A percentile compares a stretch with the other conserved stretches of the same genome.
Conservation (phyloP, 2,888 invertebrate species). For the Thelaira solivaga region DNA sequence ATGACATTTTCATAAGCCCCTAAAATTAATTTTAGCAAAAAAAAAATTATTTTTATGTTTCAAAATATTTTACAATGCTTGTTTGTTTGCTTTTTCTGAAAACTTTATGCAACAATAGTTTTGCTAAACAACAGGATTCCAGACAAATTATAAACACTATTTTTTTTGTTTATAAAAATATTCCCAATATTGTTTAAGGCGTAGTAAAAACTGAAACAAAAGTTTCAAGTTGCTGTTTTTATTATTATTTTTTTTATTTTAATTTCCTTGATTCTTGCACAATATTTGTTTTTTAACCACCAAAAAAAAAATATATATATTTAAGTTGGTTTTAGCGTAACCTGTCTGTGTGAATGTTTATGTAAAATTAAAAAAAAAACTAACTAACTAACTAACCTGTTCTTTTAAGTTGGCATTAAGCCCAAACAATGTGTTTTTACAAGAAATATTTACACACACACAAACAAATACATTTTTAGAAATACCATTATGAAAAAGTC, state of each 20-base stretch:
- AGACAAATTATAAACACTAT: constrained; percentile 38
- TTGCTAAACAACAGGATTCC: neutral
- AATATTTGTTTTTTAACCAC: constrained; percentile 32
- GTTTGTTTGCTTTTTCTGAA: constrained; percentile 7
- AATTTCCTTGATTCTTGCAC: constrained; percentile 52
- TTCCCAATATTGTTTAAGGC: constrained; percentile 58
- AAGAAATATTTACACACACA: constrained; percentile 4
- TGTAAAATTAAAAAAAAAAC: neutral
- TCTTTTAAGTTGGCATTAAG: constrained; percentile 61
- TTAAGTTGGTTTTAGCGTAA: constrained; percentile 16
- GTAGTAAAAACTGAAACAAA: neutral
- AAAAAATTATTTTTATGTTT: constrained; percentile 4
- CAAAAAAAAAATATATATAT: constrained; percentile 2
- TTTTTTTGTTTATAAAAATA: constrained; percentile 40
- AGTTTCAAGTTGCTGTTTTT: neutral
- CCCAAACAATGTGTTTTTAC: constrained; percentile 42
- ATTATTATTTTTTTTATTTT: neutral
- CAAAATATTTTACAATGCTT: too few relatives aligned
- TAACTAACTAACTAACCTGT: constrained; percentile 53
- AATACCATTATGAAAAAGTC: constrained; percentile 31
- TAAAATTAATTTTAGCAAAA: constrained; percentile 2
- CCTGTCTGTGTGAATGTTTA: neutral
- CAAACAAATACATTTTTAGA: neutral
- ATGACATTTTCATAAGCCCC: too few relatives aligned
- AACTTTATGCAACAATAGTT: constrained; percentile 41